Evolutionary conservation across 2,888 invertebrate species (phyloP), one percentile per base, ranked within the genome.

Genomic region (Dioctria linearis): DNA sequence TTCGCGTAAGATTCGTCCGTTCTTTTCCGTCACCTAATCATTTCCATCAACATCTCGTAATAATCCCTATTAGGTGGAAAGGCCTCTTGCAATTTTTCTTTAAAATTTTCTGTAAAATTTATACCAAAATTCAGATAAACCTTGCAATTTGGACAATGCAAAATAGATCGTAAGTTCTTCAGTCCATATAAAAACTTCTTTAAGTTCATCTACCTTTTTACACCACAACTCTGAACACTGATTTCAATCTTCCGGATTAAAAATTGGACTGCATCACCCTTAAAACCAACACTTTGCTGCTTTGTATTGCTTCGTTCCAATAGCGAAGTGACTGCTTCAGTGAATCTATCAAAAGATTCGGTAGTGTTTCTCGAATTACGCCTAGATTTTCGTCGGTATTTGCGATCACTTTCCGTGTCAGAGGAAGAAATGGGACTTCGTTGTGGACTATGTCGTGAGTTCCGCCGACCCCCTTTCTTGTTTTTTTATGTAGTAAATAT

Each of bases 91-190:
- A 79, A 13, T 69, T 79, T 79, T 5, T 57, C 25, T 49, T 79
- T 69, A 40, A 67, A 69, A 6, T 59, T 11, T 4, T 9, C 59
- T 11, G 5, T 6, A 59, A 11, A 59, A 59, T 9, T 78, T 78
- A 13, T 80, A 80, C 80, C 78, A 80, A 2, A 54, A 6, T 49
- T 78, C 69, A 5, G 78, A 69, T 42, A 80, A 13, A 5, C 80
- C 78, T 1, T 43, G 54, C 5, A 78, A 51, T 71, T 80, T 80
- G 3, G 69, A 43, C 11, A 80, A 11, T 1, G 80, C 80, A 49
- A 80, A 78, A 80, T 80, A 80, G 8, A 80, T 67, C 1, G 80
- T 78, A 2, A 71, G 71, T 71, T 69, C 71, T 11, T 80, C 80
- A n/a, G 75, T 9, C 80, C 80, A 75, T 6, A 5, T 40, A 25